phyloP scores from a whole-genome alignment of 2,888 invertebrate species.

The Andrena fulva region DNA sequence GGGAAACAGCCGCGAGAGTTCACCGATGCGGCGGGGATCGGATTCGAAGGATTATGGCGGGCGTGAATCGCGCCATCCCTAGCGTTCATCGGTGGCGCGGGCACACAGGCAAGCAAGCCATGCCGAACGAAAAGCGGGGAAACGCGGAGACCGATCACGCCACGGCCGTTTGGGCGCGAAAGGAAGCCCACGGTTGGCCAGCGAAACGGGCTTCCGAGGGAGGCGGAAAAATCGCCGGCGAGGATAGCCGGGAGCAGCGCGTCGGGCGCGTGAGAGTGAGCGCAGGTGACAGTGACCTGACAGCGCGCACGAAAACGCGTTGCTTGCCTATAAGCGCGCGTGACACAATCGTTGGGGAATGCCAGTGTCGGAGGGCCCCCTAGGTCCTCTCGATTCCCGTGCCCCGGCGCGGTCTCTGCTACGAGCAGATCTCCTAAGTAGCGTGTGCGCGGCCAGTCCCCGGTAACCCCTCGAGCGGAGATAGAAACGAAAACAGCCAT shows the following conservation, averaged over 20 bases:
- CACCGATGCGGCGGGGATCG: background rate
- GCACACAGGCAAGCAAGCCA: background rate
- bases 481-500: constrained; percentile 45
- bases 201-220: too few species aligned
- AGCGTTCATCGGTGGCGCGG: background rate
- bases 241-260: constrained; percentile 11
- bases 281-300: constrained; percentile 68
- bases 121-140: constrained; percentile 1
- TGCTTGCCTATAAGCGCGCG: constrained; percentile 67
- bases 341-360: constrained; percentile 77
- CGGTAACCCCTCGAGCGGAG: constrained; percentile 13
- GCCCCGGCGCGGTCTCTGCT: constrained; percentile 24
- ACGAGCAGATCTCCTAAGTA: background rate
- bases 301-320: constrained; percentile 64
- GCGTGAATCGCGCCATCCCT: background rate
- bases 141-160: constrained; percentile 20
- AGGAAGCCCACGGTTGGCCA: background rate
- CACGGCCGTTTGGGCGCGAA: constrained; percentile 8
- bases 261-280: constrained; percentile 55
- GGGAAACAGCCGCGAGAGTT: constrained; percentile 14
- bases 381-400: constrained; percentile 55
- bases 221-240: background rate
- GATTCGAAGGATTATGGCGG: background rate
- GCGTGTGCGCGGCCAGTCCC: background rate
- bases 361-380: constrained; percentile 67